Evolutionary conservation across 2,113 vertebrate species (phyloP).

Genomic region (Carassius carassius): DNA sequence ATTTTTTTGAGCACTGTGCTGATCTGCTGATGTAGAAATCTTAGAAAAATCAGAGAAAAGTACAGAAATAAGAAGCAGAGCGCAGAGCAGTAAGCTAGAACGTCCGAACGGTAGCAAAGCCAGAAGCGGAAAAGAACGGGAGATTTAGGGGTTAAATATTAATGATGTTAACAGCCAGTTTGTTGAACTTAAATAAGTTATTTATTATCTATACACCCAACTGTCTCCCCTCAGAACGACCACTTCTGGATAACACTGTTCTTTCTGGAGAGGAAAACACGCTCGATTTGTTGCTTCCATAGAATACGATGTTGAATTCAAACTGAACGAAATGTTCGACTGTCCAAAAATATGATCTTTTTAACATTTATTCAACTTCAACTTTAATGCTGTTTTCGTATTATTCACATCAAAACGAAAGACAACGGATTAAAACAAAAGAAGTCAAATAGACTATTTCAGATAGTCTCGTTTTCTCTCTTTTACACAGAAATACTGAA

Average conservation of each 20-base stretch:
- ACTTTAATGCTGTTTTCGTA: not conserved
- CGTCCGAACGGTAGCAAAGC: too few relatives aligned
- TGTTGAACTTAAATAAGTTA: not conserved
- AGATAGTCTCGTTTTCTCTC: too few relatives aligned
- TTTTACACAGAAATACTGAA: not conserved
- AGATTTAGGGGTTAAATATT: not conserved
- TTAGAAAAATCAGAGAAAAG: too few relatives aligned
- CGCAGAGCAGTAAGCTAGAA: too few relatives aligned
- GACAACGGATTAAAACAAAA: not conserved
- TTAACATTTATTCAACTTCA: not conserved
- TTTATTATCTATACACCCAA: not conserved
- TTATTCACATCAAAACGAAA: not conserved
- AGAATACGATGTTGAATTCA: not conserved
- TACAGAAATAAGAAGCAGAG: too few relatives aligned
- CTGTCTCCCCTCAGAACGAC: conserved; percentile 59
- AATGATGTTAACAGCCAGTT: too few relatives aligned
- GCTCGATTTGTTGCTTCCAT: not conserved
- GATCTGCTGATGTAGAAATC: too few relatives aligned
- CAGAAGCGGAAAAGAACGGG: too few relatives aligned
- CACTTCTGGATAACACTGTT: conserved; percentile 58
- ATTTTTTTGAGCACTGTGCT: too few relatives aligned
- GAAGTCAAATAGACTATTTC: too few relatives aligned
- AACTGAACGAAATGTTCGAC: not conserved
- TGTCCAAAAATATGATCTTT: not conserved
- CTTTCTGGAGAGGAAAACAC: conserved; percentile 55